A percentile compares a stretch with the other conserved stretches of the same genome.
Conservation (phyloP, 2,113 vertebrate species). For the Fulmarus glacialis region DNA sequence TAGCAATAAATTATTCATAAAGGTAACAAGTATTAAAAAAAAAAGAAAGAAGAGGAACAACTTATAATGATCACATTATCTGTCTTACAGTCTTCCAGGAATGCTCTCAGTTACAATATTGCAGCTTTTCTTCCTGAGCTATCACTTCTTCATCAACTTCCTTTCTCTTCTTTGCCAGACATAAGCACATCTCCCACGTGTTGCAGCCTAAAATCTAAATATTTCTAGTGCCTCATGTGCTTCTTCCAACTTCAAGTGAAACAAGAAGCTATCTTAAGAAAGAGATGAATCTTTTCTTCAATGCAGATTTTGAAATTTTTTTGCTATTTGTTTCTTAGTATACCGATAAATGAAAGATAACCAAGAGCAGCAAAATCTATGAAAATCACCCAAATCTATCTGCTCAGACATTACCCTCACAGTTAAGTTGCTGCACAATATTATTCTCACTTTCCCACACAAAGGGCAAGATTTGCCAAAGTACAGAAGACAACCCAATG, state of each 20-base stretch:
- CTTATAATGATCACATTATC: background rate
- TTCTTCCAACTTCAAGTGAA: background rate
- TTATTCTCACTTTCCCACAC: background rate
- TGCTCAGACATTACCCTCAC: background rate
- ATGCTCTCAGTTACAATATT: background rate
- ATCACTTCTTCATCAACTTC: background rate
- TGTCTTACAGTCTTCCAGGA: background rate
- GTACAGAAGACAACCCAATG: background rate
- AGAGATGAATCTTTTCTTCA: background rate
- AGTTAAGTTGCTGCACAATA: background rate
- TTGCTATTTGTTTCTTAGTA: background rate
- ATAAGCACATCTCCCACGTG: background rate
- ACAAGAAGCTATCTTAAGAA: background rate
- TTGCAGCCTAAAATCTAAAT: background rate
- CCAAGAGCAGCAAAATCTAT: background rate
- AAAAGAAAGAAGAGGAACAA: background rate
- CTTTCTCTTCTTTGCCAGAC: background rate
- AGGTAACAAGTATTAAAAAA: background rate
- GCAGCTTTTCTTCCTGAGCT: background rate
- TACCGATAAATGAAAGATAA: background rate
- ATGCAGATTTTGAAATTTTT: background rate
- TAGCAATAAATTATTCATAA: background rate
- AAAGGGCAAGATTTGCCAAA: background rate
- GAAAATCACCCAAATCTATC: background rate
- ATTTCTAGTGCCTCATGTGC: background rate